Evolutionary conservation across 2,888 invertebrate genomes (phyloP), one percentile per base, ranked within the genome.

Genomic region (Frankliniella fusca): DNA sequence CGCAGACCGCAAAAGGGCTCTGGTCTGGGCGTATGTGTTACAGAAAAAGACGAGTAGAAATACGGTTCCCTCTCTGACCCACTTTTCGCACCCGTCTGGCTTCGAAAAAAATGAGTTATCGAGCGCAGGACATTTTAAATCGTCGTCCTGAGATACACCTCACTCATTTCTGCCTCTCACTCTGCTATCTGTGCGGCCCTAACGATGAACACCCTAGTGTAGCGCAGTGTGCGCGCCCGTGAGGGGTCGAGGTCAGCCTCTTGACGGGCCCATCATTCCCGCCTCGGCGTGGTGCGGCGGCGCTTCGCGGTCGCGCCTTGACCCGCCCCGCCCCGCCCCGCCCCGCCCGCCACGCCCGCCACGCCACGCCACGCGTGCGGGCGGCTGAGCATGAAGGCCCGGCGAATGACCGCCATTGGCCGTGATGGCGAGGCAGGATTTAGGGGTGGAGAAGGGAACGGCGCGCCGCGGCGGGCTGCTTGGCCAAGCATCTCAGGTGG

Each of bases 341-440:
- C 38, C 38, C 38, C 38, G 38, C 38, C 38, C n/a, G n/a, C n/a
- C n/a, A n/a, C n/a, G n/a, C n/a, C 2, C 38, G 38, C 38, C 38
- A 38, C 38, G 38, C 38, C 38, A 38, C 38, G 38, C 38, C 38
- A 5, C 38, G 38, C 38, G 38, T 38, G 38, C 38, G 38, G 38
- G 38, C 38, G 38, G 38, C 38, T 38, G 38, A 38, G 38, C 38
- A 38, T 38, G 3, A 38, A 38, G 38, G 38, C 12, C 70, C 70
- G 70, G 20, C 70, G 70, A 76, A 76, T 27, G 70, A 23, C 70
- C 70, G 70, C 70, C 27, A 76, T 76, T 27, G 70, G 70, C 70
- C 23, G 1, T 76, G 70, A 76, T 76, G 70, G 70, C 70, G 8
- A 7, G 20, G 20, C 54, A 10, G 61, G 38, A 5, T 38, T 38